Conservation (phyloP, 2,797 vertebrate genomes). For the Zenarchopterus dispar region DNA sequence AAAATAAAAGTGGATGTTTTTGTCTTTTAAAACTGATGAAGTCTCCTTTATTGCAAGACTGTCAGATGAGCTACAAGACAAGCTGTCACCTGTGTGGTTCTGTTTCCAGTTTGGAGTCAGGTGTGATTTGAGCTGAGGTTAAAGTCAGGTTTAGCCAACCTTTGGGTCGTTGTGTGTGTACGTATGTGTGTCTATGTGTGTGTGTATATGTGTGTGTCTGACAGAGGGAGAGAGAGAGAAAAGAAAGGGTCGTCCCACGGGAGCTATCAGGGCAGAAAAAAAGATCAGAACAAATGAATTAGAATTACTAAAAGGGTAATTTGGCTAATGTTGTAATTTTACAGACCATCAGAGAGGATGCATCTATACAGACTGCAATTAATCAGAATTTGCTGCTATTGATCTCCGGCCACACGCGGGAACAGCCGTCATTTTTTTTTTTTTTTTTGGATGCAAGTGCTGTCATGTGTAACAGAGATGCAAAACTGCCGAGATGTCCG, state of each 20-base stretch:
- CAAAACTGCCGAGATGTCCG: too few species aligned
- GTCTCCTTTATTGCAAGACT: too few species aligned
- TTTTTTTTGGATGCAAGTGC: constrained; percentile 29
- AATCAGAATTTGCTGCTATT: constrained; percentile 74
- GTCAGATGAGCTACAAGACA: too few species aligned
- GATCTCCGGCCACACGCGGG: constrained; percentile 33
- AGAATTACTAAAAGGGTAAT: constrained; percentile 79
- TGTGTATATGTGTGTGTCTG: too few species aligned
- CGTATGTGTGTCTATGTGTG: too few species aligned
- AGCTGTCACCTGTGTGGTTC: too few species aligned
- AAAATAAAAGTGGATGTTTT: too few species aligned
- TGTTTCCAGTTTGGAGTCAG: too few species aligned
- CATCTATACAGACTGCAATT: constrained; percentile 72
- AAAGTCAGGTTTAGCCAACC: not conserved
- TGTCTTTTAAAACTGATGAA: too few species aligned
- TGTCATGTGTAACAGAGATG: too few species aligned
- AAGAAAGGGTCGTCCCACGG: constrained; percentile 52
- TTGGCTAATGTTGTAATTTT: constrained; percentile 84
- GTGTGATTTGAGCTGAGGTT: too few species aligned
- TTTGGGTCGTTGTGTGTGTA: not conserved
- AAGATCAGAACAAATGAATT: constrained; percentile 74
- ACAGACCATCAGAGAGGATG: constrained; percentile 83
- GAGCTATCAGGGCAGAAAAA: constrained; percentile 48
- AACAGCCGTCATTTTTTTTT: constrained; percentile 25
- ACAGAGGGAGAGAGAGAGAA: not conserved